Base-by-base conservation (phyloP, 2,888 invertebrate genomes). In the Mythimna pallens region DNA sequence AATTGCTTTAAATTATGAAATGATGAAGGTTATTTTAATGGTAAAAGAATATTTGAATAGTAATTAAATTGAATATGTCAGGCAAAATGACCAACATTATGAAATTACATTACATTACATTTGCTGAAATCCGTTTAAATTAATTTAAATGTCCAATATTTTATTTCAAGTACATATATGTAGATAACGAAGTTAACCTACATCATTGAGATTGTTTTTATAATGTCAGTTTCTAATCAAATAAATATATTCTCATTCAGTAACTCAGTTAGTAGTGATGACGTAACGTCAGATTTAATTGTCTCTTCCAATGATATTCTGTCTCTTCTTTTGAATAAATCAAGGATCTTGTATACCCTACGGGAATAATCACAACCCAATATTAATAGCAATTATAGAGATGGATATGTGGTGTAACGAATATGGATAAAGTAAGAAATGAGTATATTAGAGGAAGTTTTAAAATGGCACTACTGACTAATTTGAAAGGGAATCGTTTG, bases 161-260 rank as follows among this genome's bases (percentile, higher is more conserved):
- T 47, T 54, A 61, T 61, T 75, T 78, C 36, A 63, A 78, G 78
- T 71, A 78, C 72, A 61, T 78, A 34, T 58, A 40, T 43, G 57
- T 55, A 52, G 71, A 78, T 78, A 76, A 71, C 58, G 17, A 78
- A 63, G 57, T 63, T 63, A 78, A 71, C 76, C 78, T 58, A 78
- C 6, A 63, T 63, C 57, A 20, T 63, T 25, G 25, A 58, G 30
- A 58, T 71, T 30, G 62, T 63, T 63, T 52, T 62, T 58, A 34
- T 14, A 69, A 69, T 34, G 43, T 36, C 36, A n/a, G 25, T 7
- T 6, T 43, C 14, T 36, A 66, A 67, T 52, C 9, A 75, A 50
- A 34, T 40, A 25, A 34, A 40, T 66, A 66, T 43, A 43, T 47
- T 47, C 17, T 47, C 50, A 14, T 40, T 58, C 20, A 55, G 25